Evolutionary conservation across 2,113 vertebrate species (phyloP).

Genomic region (Colaptes auratus): DNA sequence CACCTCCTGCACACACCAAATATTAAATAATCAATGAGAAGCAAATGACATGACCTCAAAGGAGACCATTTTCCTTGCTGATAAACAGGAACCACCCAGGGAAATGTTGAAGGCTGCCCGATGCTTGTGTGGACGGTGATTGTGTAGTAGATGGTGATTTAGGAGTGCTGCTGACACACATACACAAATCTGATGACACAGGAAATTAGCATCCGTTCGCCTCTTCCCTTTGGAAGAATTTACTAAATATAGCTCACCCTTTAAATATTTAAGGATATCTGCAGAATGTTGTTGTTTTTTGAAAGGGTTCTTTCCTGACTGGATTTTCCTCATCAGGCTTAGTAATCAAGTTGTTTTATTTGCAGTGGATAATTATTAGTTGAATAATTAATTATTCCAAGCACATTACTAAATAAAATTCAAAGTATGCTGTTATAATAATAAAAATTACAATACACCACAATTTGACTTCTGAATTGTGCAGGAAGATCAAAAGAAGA

Average conservation of each 20-base stretch:
- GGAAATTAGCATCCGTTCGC: conserved; percentile 27
- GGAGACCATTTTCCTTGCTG: background rate
- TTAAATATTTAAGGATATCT: conserved; percentile 54
- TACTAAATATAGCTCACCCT: conserved; percentile 50
- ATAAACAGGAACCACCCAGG: background rate
- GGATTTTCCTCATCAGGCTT: conserved; percentile 55
- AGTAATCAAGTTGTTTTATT: conserved; percentile 60
- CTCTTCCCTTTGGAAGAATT: background rate
- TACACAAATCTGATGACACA: conserved; percentile 43
- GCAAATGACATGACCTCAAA: background rate
- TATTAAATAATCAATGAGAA: background rate
- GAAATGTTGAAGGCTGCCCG: background rate
- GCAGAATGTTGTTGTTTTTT: conserved; percentile 56
- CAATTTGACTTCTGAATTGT: background rate
- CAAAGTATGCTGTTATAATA: background rate
- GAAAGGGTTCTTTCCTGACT: conserved; percentile 47
- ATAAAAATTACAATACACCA: background rate
- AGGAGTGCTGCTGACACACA: conserved; percentile 46
- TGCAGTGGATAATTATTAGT: conserved; percentile 42
- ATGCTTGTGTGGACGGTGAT: background rate
- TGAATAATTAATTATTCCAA: conserved; percentile 52
- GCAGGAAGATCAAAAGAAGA: background rate
- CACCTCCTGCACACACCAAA: rapidly evolving
- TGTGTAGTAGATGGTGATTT: conserved; percentile 7
- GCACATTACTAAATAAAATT: background rate